Conservation (phyloP, 2,113 vertebrate species). For the Nycticorax nycticorax region DNA sequence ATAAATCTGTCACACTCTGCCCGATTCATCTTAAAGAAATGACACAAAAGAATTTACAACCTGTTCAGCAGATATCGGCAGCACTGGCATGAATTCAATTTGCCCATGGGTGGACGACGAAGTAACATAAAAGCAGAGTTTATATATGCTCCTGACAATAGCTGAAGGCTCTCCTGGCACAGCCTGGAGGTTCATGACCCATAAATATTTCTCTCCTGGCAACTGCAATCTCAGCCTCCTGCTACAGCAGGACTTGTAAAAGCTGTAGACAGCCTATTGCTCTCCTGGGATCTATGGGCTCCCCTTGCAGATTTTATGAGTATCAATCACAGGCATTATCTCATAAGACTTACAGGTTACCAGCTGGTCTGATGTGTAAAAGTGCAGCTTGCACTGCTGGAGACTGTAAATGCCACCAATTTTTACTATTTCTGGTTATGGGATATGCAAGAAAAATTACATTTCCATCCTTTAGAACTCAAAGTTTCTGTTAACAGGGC, state of each 20-base stretch:
- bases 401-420: background rate
- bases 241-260: conserved; percentile 40
- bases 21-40: background rate
- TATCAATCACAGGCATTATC: conserved; percentile 24
- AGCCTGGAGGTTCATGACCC: conserved; percentile 53
- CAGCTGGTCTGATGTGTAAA: conserved; percentile 11
- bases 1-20: conserved; percentile 2
- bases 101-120: background rate
- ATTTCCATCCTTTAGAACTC: background rate
- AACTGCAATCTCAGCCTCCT: conserved; percentile 20
- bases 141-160: conserved; percentile 33
- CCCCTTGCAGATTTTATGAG: conserved; percentile 18
- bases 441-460: background rate
- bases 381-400: background rate
- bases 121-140: conserved; percentile 20
- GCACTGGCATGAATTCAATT: background rate
- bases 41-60: background rate
- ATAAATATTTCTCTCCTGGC: conserved; percentile 52
- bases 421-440: background rate
- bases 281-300: background rate
- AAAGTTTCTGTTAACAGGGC: background rate
- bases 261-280: conserved; percentile 7
- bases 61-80: conserved; percentile 6
- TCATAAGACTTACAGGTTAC: background rate
- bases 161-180: conserved; percentile 37